A percentile compares a stretch with the other conserved stretches of the same genome.
Evolutionary conservation across 2,888 invertebrate genomes (phyloP).

Genomic region (Chalcis sispes): DNA sequence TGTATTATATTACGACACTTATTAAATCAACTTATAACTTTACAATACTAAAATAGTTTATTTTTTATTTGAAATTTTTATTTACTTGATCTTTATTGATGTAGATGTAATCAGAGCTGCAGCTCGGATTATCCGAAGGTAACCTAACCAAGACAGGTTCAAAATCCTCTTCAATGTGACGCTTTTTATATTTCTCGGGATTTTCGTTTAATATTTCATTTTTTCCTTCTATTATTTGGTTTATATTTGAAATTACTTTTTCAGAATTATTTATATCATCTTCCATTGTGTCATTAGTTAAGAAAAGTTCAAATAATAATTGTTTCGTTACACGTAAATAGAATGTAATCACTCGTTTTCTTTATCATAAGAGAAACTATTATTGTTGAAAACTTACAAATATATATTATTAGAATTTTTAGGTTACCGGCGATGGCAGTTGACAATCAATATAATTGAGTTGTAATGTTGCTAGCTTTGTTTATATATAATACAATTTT

Average conservation of each 20-base stretch:
- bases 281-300: neutral
- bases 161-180: conserved; percentile 44
- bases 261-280: neutral
- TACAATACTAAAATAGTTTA: neutral
- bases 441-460: too few relatives aligned
- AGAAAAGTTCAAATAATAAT: too few relatives aligned
- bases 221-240: neutral
- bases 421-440: too few relatives aligned
- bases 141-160: conserved; percentile 63
- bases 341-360: too few relatives aligned
- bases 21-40: neutral
- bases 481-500: too few relatives aligned
- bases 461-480: too few relatives aligned
- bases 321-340: too few relatives aligned
- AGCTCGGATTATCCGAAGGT: conserved; percentile 26
- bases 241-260: neutral
- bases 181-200: conserved; percentile 8
- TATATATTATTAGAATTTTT: too few relatives aligned
- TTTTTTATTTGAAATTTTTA: neutral
- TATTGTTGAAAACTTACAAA: too few relatives aligned
- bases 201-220: neutral
- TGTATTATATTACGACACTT: too few relatives aligned
- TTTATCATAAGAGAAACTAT: too few relatives aligned
- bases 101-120: conserved; percentile 58
- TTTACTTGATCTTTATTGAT: conserved; percentile 55